A percentile compares a stretch with the other conserved stretches of the same genome.
Conservation (phyloP, 2,888 invertebrate genomes). For the Drosophila paranaensis region DNA sequence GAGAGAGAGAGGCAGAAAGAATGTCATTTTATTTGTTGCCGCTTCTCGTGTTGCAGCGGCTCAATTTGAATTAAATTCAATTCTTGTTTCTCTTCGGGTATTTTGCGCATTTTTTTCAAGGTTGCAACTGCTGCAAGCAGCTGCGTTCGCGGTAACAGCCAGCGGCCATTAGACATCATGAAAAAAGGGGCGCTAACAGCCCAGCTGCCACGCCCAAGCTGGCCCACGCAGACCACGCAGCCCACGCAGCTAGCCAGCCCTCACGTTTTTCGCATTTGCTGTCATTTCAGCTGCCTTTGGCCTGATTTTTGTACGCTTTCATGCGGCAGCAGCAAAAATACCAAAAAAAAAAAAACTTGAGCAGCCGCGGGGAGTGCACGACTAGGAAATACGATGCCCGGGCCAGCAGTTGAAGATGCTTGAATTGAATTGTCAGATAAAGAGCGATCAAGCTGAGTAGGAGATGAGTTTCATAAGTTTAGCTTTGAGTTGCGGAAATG, state of each 20-base stretch:
- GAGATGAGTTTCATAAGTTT: too few species aligned
- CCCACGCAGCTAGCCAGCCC: slow-evolving; percentile 15
- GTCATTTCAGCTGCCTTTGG: slow-evolving; percentile 57
- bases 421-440: not conserved
- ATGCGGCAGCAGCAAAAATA: slow-evolving; percentile 30
- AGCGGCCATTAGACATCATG: slow-evolving; percentile 67
- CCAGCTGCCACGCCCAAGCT: slow-evolving; percentile 11
- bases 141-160: slow-evolving; percentile 35
- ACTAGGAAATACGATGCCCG: slow-evolving; percentile 1
- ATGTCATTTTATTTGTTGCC: slow-evolving; percentile 39
- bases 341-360: not conserved
- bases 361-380: slow-evolving; percentile 1
- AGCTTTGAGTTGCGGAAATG: not conserved
- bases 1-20: not conserved
- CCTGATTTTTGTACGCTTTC: slow-evolving; percentile 47
- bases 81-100: slow-evolving; percentile 33
- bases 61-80: slow-evolving; percentile 77
- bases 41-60: slow-evolving; percentile 38
- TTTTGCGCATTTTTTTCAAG: slow-evolving; percentile 55
- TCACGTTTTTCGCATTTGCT: slow-evolving; percentile 54
- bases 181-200: slow-evolving; percentile 33
- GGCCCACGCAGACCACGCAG: not conserved
- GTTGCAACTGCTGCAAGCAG: slow-evolving; percentile 45
- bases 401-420: not conserved
- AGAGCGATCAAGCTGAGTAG: not conserved